Evolutionary conservation across 2,797 vertebrate species (phyloP).

Genomic region (Trachurus trachurus): DNA sequence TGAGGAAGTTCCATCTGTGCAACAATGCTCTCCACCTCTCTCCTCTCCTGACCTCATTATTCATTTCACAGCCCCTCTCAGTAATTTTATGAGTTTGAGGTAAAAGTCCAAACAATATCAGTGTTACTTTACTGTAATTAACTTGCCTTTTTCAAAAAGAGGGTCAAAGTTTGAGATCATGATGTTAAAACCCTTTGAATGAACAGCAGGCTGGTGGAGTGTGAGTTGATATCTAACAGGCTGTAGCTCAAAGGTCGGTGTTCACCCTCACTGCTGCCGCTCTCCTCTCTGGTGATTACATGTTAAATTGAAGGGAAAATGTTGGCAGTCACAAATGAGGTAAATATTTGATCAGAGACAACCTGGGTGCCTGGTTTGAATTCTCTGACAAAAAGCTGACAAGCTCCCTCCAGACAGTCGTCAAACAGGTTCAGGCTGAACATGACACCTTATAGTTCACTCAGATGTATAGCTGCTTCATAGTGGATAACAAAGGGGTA

Average conservation of each 20-base stretch:
- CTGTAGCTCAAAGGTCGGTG: conserved; percentile 46
- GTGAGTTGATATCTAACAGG: not conserved
- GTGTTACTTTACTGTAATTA: not conserved
- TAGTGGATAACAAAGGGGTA: not conserved
- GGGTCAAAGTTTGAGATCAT: not conserved
- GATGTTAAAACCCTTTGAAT: not conserved
- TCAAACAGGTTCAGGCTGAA: not conserved
- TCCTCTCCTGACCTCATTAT: not conserved
- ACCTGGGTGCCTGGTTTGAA: not conserved
- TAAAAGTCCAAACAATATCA: not conserved
- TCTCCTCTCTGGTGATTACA: conserved; percentile 40
- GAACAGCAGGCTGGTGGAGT: not conserved
- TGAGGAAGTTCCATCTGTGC: conserved; percentile 47
- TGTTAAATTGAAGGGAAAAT: conserved; percentile 49
- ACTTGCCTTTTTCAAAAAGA: accelerated
- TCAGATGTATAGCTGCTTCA: not conserved
- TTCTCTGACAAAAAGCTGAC: not conserved
- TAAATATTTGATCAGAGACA: conserved; percentile 60
- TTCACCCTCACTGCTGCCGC: not conserved
- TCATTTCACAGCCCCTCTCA: not conserved
- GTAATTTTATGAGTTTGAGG: not conserved
- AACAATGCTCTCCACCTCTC: not conserved
- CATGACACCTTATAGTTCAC: not conserved
- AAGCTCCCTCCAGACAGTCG: not conserved
- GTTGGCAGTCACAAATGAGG: conserved; percentile 50